Percentiles rank a stretch among this genome's conserved stretches.
Evolutionary conservation across 2,888 invertebrate genomes (phyloP).

Genomic region (Tenthredo livida): DNA sequence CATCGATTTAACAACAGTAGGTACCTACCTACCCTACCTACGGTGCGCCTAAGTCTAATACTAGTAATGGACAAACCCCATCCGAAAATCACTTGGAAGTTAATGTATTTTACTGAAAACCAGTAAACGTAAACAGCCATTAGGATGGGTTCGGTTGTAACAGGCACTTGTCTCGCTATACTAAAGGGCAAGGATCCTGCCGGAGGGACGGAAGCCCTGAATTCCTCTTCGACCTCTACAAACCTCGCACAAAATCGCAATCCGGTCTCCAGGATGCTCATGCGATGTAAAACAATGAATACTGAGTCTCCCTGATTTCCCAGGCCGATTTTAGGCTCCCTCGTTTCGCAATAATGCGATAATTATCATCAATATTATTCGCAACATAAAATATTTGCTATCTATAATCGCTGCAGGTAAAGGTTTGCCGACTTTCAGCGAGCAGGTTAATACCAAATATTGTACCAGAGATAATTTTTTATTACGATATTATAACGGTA

Average conservation of each 20-base stretch:
- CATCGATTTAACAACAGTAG: not conserved
- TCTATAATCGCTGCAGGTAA: not conserved
- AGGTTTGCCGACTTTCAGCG: not conserved
- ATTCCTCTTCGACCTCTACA: slow-evolving; percentile 21
- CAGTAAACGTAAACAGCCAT: slow-evolving; percentile 47
- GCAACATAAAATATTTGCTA: not conserved
- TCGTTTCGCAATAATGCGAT: not conserved
- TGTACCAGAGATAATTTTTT: not conserved
- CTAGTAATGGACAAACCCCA: slow-evolving; percentile 25
- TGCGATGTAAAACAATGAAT: slow-evolving; percentile 9
- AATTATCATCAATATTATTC: not conserved
- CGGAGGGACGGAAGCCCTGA: slow-evolving; percentile 15
- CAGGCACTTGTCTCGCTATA: slow-evolving; percentile 39
- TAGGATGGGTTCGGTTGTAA: slow-evolving; percentile 37
- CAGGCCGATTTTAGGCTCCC: not conserved
- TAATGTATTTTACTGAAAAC: slow-evolving; percentile 29
- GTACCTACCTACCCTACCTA: too few relatives aligned
- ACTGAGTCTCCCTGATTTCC: not conserved
- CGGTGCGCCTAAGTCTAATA: slow-evolving; percentile 6
- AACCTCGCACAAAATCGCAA: slow-evolving; percentile 1
- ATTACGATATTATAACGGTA: not conserved
- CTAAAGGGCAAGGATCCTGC: slow-evolving; percentile 25
- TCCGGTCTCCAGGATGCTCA: not conserved
- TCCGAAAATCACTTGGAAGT: slow-evolving; percentile 36
- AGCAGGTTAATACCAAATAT: not conserved